phyloP scores from a whole-genome alignment of 1,140 invertebrate species.

The Colletes latitarsis region DNA sequence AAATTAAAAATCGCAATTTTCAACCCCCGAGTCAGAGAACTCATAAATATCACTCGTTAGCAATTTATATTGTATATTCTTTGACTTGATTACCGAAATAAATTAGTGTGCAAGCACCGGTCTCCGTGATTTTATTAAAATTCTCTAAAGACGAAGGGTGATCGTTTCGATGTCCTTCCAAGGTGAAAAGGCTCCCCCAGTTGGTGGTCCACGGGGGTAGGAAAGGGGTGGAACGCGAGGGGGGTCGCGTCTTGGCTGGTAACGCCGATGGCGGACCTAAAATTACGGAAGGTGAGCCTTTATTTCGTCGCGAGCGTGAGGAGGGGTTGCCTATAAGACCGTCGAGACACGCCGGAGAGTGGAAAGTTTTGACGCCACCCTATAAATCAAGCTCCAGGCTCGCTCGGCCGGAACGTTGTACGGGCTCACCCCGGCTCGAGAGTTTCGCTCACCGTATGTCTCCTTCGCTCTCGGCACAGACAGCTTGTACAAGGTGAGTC shows the following conservation, averaged over 20 bases:
- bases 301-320: constrained; percentile 64
- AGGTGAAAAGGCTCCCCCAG: too few species aligned
- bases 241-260: constrained; percentile 10
- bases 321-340: constrained; percentile 51
- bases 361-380: constrained; percentile 79
- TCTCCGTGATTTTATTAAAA: too few species aligned
- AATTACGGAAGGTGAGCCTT: constrained; percentile 68
- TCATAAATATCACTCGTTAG: too few species aligned
- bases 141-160: too few species aligned
- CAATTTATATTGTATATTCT: too few species aligned
- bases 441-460: constrained; percentile 74
- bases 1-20: too few species aligned
- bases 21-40: too few species aligned
- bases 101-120: too few species aligned
- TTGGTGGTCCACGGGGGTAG: too few species aligned
- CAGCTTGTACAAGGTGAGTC: constrained; percentile 68
- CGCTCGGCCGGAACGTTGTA: constrained; percentile 68
- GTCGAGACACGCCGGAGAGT: constrained; percentile 69
- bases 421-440: constrained; percentile 60
- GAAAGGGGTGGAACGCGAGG: too few species aligned
- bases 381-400: constrained; percentile 76
- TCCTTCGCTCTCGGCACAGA: constrained; percentile 65
- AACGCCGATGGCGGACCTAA: constrained; percentile 41
- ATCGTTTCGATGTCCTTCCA: too few species aligned
- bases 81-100: too few species aligned